A percentile compares a stretch with the other conserved stretches of the same genome.
Evolutionary conservation across 2,113 vertebrate species (phyloP).

Genomic region (Gobiocypris rarus): DNA sequence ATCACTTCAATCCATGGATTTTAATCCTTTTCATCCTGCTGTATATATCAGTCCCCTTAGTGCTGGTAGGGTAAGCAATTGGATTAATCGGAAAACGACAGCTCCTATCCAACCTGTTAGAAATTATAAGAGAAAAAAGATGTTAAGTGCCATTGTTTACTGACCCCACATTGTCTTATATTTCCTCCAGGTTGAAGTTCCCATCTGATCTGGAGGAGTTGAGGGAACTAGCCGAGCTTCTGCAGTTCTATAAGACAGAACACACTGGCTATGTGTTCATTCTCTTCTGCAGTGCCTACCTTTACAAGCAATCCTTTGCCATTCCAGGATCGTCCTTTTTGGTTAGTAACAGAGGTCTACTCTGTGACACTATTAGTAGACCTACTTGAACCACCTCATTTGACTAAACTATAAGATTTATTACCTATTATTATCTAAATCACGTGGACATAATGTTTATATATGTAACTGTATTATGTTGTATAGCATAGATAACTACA

Average conservation of each 20-base stretch:
- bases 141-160: not conserved
- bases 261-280: constrained; percentile 86
- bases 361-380: not conserved
- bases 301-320: constrained; percentile 97
- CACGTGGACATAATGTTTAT: too few species aligned
- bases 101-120: not conserved
- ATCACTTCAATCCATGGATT: not conserved
- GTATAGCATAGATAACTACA: too few species aligned
- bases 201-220: constrained; percentile 92
- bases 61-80: not conserved
- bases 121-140: not conserved
- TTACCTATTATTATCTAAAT: not conserved
- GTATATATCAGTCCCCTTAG: not conserved
- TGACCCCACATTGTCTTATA: not conserved
- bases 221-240: constrained; percentile 82
- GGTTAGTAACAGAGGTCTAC: constrained; percentile 74
- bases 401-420: not conserved
- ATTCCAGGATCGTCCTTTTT: constrained; percentile 95
- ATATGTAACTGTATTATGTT: too few species aligned
- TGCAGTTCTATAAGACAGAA: constrained; percentile 86
- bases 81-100: not conserved
- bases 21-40: not conserved
- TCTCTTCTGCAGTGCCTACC: constrained; percentile 93
- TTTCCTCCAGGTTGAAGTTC: constrained; percentile 82
- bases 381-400: not conserved